Evolutionary conservation across 2,113 vertebrate species (phyloP).

Genomic region (Sarotherodon lohbergeri): DNA sequence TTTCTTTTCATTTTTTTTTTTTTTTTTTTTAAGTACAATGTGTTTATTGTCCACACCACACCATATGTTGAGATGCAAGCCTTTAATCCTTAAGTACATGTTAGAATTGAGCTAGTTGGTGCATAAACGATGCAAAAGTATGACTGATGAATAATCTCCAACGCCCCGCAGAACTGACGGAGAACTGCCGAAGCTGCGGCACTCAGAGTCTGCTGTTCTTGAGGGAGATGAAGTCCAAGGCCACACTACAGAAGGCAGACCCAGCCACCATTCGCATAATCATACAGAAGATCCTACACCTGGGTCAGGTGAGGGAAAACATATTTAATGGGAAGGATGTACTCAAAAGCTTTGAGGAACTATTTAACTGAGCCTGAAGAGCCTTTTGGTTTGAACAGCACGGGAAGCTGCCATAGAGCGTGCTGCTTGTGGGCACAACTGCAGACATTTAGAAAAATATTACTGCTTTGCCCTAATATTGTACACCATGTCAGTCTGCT

Average conservation of each 20-base stretch:
- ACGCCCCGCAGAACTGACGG: conserved; percentile 73
- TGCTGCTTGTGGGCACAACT: background rate
- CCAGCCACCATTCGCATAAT: conserved; percentile 62
- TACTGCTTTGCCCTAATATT: background rate
- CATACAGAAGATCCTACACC: conserved; percentile 76
- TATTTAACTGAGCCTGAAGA: background rate
- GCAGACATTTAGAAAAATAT: background rate
- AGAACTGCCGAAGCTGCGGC: conserved; percentile 83
- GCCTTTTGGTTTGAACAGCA: background rate
- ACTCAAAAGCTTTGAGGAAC: background rate
- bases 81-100: background rate
- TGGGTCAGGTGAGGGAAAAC: conserved; percentile 80
- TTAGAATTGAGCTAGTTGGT: background rate
- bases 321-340: background rate
- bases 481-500: background rate
- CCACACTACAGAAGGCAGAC: conserved; percentile 70
- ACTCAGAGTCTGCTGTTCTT: conserved; percentile 76
- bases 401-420: background rate
- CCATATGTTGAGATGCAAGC: background rate
- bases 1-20: background rate
- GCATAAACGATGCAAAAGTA: background rate
- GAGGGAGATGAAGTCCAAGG: conserved; percentile 77
- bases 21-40: rapidly evolving
- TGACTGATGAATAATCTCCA: background rate
- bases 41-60: background rate